Conservation (phyloP, 2,797 vertebrate species). For the Crocodylus rhombifer region DNA sequence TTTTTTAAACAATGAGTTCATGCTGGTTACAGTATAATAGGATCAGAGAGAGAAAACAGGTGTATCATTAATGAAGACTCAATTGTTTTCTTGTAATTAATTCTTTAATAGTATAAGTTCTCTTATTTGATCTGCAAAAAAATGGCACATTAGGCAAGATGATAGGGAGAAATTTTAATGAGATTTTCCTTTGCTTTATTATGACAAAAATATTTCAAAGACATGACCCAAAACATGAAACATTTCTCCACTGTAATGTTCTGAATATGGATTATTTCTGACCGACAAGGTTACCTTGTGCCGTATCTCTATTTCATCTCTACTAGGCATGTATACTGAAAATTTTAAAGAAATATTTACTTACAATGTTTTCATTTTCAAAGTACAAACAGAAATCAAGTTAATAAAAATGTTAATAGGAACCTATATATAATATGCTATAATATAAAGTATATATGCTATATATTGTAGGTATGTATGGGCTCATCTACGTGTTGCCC, state of each 20-base stretch:
- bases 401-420: neutral
- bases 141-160: neutral
- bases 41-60: accelerated
- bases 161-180: neutral
- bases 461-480: too few species aligned
- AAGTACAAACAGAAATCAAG: neutral
- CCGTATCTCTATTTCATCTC: neutral
- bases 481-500: too few species aligned
- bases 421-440: neutral
- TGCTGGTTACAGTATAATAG: accelerated
- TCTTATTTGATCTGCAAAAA: neutral
- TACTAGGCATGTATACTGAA: accelerated
- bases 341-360: neutral
- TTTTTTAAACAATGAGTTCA: neutral
- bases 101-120: neutral
- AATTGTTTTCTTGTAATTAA: neutral
- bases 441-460: too few species aligned
- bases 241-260: neutral
- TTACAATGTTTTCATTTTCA: neutral
- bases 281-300: neutral
- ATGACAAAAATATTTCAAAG: neutral
- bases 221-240: neutral
- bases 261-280: neutral
- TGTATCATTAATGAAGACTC: neutral
- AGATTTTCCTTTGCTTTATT: neutral